Evolutionary conservation across 2,888 invertebrate genomes (phyloP).

Genomic region (Patella depressa): DNA sequence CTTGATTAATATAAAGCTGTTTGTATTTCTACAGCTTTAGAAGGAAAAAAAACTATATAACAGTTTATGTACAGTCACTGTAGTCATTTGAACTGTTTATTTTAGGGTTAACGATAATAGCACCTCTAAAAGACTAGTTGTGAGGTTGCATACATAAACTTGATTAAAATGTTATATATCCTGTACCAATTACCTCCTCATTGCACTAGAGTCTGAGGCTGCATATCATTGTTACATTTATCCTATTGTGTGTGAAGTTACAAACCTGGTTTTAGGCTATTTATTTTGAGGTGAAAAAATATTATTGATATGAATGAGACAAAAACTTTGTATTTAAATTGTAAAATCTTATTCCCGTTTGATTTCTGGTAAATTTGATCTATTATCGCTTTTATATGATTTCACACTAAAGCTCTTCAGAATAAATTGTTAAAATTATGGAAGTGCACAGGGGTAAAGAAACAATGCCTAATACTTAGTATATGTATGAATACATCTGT

Average conservation of each 20-base stretch:
- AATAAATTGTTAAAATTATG: no score
- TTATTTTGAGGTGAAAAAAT: no score
- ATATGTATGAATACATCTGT: no score
- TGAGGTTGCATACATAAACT: background rate
- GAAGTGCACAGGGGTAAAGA: no score
- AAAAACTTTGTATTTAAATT: no score
- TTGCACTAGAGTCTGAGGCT: background rate
- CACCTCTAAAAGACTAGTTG: background rate
- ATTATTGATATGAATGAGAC: no score
- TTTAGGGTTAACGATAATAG: conserved; percentile 1
- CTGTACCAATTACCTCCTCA: conserved; percentile 1
- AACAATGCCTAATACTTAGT: no score
- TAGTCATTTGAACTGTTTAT: conserved; percentile 5
- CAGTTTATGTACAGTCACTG: conserved; percentile 3
- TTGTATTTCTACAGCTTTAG: background rate
- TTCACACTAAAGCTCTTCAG: no score
- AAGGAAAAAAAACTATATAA: background rate
- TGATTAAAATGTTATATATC: conserved; percentile 1
- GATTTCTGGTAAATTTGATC: no score
- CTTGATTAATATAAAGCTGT: background rate
- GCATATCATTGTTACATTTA: conserved; percentile 8
- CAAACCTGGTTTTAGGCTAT: no score
- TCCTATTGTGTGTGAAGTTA: background rate
- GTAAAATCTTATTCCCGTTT: no score
- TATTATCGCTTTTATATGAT: no score